phyloP scores from a whole-genome alignment of 2,113 vertebrate genomes.

The Vicugna pacos region DNA sequence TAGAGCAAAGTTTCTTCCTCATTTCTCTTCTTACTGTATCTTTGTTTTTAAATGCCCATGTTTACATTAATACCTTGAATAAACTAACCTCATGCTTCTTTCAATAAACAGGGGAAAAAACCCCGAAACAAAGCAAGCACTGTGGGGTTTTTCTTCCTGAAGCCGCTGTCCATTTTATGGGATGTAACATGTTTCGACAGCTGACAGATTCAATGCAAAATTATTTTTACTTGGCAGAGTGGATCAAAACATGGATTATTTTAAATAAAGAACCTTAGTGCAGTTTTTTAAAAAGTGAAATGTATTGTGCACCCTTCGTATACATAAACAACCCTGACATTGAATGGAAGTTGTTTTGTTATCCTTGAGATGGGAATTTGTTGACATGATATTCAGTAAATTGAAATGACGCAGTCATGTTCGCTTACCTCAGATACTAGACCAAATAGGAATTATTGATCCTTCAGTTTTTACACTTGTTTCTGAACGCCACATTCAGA shows the following conservation, averaged over 20 bases:
- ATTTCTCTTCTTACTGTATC: not conserved
- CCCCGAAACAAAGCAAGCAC: not conserved
- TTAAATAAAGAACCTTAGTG: slow-evolving; percentile 72
- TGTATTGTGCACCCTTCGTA: slow-evolving; percentile 27
- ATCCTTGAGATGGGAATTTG: slow-evolving; percentile 81
- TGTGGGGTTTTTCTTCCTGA: not conserved
- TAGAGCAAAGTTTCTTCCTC: slow-evolving; percentile 75
- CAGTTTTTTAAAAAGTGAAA: slow-evolving; percentile 60
- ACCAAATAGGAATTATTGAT: slow-evolving; percentile 84
- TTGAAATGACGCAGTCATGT: slow-evolving; percentile 77
- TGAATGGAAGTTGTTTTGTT: slow-evolving; percentile 78
- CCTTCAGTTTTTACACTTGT: slow-evolving; percentile 79
- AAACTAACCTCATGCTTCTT: not conserved
- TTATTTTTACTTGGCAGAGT: slow-evolving; percentile 74
- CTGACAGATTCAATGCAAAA: slow-evolving; percentile 73
- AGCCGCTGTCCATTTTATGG: slow-evolving; percentile 73
- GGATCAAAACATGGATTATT: slow-evolving; percentile 83
- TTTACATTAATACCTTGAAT: slow-evolving; percentile 60
- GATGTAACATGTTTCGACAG: slow-evolving; percentile 75
- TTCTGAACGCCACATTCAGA: slow-evolving; percentile 76
- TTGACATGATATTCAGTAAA: slow-evolving; percentile 84
- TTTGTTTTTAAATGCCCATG: slow-evolving; percentile 55
- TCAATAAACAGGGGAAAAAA: not conserved
- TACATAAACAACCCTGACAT: slow-evolving; percentile 82
- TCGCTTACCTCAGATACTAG: slow-evolving; percentile 78